These are phyloP conservation scores for Pelobates fuscus DNA, from an alignment of 2,113 vertebrate genomes.

Conservation along the genomic window DNA sequence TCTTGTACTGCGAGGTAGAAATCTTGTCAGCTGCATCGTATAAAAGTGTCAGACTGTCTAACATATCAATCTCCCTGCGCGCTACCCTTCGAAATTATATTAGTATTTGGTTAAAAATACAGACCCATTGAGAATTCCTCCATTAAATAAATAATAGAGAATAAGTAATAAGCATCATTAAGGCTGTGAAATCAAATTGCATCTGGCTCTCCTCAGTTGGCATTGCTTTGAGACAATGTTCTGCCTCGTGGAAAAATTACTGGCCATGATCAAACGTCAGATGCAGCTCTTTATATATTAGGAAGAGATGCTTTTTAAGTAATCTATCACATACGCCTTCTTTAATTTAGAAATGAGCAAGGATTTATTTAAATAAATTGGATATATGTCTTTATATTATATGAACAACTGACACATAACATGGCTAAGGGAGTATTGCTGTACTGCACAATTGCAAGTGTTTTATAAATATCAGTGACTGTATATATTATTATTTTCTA, in stretches of 20 bases:
- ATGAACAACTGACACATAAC: too few relatives aligned
- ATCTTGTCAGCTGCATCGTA: conserved; percentile 62
- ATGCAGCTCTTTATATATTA: neutral
- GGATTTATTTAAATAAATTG: too few relatives aligned
- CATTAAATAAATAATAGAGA: neutral
- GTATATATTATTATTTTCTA: too few relatives aligned
- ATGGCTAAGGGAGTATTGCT: too few relatives aligned
- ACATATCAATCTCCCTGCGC: conserved; percentile 62
- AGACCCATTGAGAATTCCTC: conserved; percentile 5
- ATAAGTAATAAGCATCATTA: neutral
- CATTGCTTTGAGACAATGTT: neutral
- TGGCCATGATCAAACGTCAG: neutral
- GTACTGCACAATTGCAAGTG: too few relatives aligned
- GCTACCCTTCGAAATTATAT: conserved; percentile 56
- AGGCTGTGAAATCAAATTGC: neutral
- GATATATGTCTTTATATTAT: too few relatives aligned
- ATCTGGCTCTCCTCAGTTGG: neutral
- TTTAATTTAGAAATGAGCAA: too few relatives aligned
- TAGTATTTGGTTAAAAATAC: conserved; percentile 52
- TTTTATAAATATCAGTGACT: too few relatives aligned
- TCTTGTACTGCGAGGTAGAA: conserved; percentile 52
- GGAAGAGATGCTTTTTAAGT: too few relatives aligned
- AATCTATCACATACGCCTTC: too few relatives aligned
- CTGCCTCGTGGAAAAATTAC: conserved; percentile 5
- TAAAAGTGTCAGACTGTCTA: conserved; percentile 57